These are phyloP conservation scores for Podargus strigoides DNA, from an alignment of 2,797 vertebrate species.

Conservation along the genomic window DNA sequence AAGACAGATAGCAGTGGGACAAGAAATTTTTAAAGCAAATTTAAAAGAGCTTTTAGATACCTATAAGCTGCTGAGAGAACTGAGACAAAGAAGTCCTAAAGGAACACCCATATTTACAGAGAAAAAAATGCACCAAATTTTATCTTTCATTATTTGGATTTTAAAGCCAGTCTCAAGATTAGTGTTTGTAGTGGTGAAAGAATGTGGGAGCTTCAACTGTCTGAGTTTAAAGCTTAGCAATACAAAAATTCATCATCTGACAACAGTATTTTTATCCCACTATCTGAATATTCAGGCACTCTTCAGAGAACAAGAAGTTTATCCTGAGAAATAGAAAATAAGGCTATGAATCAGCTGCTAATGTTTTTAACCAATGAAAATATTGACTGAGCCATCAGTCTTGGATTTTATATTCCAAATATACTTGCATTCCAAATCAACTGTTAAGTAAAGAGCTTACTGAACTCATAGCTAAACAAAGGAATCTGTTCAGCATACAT, in stretches of 20 bases:
- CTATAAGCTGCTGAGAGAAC: not conserved
- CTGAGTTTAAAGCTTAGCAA: not conserved
- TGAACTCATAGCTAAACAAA: slow-evolving; percentile 26
- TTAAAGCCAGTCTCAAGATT: not conserved
- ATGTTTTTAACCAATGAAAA: slow-evolving; percentile 5
- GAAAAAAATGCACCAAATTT: not conserved
- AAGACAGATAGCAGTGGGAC: not conserved
- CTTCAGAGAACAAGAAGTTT: not conserved
- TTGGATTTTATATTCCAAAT: not conserved
- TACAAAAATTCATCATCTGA: not conserved
- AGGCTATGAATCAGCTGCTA: not conserved
- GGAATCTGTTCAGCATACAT: not conserved
- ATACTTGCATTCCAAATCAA: slow-evolving; percentile 13
- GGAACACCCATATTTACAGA: not conserved
- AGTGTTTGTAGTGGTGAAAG: not conserved
- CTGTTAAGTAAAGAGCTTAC: slow-evolving; percentile 19
- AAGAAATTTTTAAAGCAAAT: not conserved
- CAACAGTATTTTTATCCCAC: not conserved
- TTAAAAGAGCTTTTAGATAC: not conserved
- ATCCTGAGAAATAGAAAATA: not conserved
- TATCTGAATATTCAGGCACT: not conserved
- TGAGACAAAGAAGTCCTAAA: not conserved
- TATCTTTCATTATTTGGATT: not conserved
- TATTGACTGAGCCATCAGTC: not conserved
- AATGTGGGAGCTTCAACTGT: not conserved